phyloP scores from a whole-genome alignment of 2,888 invertebrate genomes.

The Uropetala carovei region DNA sequence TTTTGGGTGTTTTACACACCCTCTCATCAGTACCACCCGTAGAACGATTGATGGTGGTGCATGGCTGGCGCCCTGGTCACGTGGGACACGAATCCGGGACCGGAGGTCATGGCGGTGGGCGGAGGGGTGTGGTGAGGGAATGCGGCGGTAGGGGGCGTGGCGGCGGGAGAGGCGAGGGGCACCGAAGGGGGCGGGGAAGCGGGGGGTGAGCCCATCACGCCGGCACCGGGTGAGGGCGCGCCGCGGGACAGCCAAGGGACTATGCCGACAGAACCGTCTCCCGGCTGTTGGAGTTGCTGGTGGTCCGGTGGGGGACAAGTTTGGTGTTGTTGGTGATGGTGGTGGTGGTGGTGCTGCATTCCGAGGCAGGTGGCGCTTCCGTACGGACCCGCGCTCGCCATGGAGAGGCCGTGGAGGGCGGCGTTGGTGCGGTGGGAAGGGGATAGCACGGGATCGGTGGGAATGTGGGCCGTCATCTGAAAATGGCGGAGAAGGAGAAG shows the following conservation, averaged over 20 bases:
- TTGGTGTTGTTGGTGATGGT: constrained; percentile 52
- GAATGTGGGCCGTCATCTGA: constrained; percentile 57
- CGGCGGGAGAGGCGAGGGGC: constrained; percentile 10
- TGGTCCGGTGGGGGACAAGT: neutral
- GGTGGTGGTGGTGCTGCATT: neutral
- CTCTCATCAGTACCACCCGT: constrained; percentile 47
- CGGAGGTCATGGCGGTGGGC: constrained; percentile 33
- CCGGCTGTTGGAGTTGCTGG: constrained; percentile 40
- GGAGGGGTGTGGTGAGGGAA: constrained; percentile 26
- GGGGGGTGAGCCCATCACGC: constrained; percentile 36
- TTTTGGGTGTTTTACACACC: neutral
- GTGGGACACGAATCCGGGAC: constrained; percentile 47
- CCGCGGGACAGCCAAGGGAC: constrained; percentile 41
- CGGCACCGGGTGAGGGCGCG: neutral
- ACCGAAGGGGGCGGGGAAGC: constrained; percentile 34
- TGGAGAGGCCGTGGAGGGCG: constrained; percentile 38
- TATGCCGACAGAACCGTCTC: neutral
- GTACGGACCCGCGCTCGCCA: constrained; percentile 32
- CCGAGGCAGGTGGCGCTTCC: neutral
- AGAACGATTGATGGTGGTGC: constrained; percentile 58
- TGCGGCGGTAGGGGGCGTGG: neutral
- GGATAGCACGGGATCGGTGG: constrained; percentile 46
- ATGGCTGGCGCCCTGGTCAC: constrained; percentile 39
- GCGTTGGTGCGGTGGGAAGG: constrained; percentile 38
- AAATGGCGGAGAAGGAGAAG: neutral